phyloP scores from a whole-genome alignment of 2,113 vertebrate genomes.

The Ciconia stormi region DNA sequence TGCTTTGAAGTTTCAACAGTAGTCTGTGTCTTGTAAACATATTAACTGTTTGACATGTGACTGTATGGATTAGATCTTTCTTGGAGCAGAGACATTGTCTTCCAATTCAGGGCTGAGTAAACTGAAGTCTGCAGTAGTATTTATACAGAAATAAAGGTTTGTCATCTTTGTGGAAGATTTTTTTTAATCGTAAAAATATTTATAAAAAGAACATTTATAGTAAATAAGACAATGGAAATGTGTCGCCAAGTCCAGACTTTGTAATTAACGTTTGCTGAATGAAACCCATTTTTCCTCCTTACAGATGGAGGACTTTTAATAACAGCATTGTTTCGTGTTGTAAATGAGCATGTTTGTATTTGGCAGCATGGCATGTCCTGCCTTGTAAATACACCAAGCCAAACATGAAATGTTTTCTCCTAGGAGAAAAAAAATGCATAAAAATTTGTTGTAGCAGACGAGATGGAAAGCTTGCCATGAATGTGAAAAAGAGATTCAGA shows the following conservation, averaged over 20 bases:
- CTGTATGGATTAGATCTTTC: neutral
- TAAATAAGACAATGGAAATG: neutral
- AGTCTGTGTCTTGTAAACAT: neutral
- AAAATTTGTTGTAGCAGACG: neutral
- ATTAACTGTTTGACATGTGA: neutral
- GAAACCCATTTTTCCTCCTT: neutral
- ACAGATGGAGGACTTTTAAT: neutral
- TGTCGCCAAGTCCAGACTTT: neutral
- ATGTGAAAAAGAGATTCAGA: conserved; percentile 10
- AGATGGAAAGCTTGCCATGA: conserved; percentile 6
- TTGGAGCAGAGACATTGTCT: neutral
- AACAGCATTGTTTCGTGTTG: neutral
- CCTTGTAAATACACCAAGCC: neutral
- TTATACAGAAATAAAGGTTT: neutral
- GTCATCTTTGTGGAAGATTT: neutral
- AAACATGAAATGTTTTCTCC: neutral
- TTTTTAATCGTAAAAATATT: neutral
- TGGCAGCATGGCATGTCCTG: neutral
- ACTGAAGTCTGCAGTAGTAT: neutral
- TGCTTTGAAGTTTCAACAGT: neutral
- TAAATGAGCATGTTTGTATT: neutral
- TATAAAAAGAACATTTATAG: neutral
- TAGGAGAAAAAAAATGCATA: neutral
- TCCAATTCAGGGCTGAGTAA: neutral
- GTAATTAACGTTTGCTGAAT: neutral